A percentile compares a stretch with the other conserved stretches of the same genome.
Conservation (phyloP, 2,888 invertebrate species). For the Arrhopalites spinosus region DNA sequence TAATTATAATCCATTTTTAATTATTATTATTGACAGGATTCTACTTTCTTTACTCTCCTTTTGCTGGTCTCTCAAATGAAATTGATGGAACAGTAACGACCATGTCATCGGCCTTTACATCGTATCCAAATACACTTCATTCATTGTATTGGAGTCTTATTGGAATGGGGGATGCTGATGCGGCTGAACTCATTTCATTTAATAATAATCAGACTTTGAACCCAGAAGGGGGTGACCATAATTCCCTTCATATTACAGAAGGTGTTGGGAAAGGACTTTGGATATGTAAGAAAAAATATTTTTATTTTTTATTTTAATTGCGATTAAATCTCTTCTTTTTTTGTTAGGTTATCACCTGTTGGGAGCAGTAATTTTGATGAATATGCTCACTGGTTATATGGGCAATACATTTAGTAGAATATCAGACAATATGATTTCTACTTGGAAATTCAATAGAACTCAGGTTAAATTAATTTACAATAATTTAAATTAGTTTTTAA, state of each 20-base stretch:
- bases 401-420: conserved; percentile 75
- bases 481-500: too few relatives aligned
- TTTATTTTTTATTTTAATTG: neutral
- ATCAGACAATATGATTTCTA: conserved; percentile 70
- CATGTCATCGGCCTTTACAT: neutral
- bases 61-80: neutral
- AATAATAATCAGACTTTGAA: conserved; percentile 64
- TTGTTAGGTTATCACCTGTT: conserved; percentile 68
- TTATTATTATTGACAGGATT: too few relatives aligned
- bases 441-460: conserved; percentile 78
- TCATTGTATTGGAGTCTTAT: conserved; percentile 16
- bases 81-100: neutral
- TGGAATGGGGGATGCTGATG: conserved; percentile 55
- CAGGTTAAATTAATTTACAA: conserved; percentile 60
- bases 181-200: conserved; percentile 67
- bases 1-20: neutral
- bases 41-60: conserved; percentile 28
- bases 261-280: conserved; percentile 7
- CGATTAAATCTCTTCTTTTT: neutral
- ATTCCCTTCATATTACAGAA: conserved; percentile 10
- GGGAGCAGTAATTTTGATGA: conserved; percentile 73
- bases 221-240: conserved; percentile 58
- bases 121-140: neutral
- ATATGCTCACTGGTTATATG: conserved; percentile 76
- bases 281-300: neutral